Evolutionary conservation across 2,797 vertebrate genomes (phyloP), one percentile per base, ranked within the genome.

Genomic region (Hippocampus kuda): DNA sequence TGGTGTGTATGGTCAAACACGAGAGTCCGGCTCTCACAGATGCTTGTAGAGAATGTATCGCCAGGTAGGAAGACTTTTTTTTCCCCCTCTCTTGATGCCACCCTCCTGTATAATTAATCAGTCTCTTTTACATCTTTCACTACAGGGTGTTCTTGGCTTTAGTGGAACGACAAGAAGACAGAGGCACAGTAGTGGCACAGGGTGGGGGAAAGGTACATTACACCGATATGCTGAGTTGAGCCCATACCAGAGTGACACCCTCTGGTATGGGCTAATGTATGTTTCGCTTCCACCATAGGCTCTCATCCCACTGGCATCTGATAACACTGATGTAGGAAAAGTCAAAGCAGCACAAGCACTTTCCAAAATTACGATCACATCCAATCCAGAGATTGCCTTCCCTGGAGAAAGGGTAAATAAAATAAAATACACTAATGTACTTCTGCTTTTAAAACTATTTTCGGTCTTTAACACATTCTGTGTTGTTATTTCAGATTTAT

Each of bases 351-450:
- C 94, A 0, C 97, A 99, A 86, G 95, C 97, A 1, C 86, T 99
- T 22, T 96, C 97, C 44, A 99, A 96, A 88, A 96, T 99, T 78
- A 89, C 94, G 66, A 99, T 99, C 83, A 99, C 96, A 4, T 94
- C 95, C n/a, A 97, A 98, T 83, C 97, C 97, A 0, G 93, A 95
- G 87, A 98, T 99, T 78, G 95, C 94, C 0, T 99, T 98, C 72
- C 97, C 96, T 0, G 97, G 97, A 22, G 97, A 99, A 86, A 88
- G 97, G 88, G 97, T 98, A 34, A 75, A 20, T 18, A 1, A 51
- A 65, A 24, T 46, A 1, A 6, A 65, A 48, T 46, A 5, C 1
- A 65, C 24, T 24, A 2, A 44, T 59, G 24, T 59, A 12, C 38
- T 38, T 26, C 42, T 13, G 8, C 5, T 44, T 44, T 24, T 46